These are phyloP conservation scores for Lordiphosa andalusiaca DNA, from an alignment of 2,888 invertebrate genomes.

Conservation along the genomic window DNA sequence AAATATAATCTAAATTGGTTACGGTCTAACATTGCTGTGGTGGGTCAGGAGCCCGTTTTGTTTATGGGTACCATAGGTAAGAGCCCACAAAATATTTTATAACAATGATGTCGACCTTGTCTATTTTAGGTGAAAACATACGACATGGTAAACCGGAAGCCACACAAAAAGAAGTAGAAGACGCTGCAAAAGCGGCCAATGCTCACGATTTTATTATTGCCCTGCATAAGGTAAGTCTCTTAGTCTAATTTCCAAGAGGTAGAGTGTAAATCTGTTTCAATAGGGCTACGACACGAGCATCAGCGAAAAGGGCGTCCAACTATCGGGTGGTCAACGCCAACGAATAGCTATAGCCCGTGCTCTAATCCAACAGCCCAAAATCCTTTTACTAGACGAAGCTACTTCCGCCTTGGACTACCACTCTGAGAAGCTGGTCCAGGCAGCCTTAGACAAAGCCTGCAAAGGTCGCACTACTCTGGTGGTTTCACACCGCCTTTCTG, in stretches of 20 bases:
- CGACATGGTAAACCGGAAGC: conserved; percentile 87
- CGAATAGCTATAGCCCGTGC: conserved; percentile 91
- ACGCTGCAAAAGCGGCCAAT: conserved; percentile 86
- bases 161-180: conserved; percentile 85
- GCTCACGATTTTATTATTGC: conserved; percentile 88
- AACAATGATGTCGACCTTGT: background rate
- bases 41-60: conserved; percentile 92
- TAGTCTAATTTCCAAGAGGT: too few relatives aligned
- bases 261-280: background rate
- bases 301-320: conserved; percentile 88
- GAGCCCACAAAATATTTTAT: background rate
- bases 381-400: conserved; percentile 89
- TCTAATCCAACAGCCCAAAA: conserved; percentile 86
- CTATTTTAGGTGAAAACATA: conserved; percentile 81
- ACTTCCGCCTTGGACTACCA: conserved; percentile 91
- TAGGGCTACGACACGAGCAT: conserved; percentile 89
- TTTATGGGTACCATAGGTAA: conserved; percentile 87
- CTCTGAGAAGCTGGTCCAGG: conserved; percentile 89
- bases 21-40: conserved; percentile 89
- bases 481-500: conserved; percentile 87
- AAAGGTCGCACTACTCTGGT: conserved; percentile 87
- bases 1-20: conserved; percentile 87
- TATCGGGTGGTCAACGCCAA: conserved; percentile 90
- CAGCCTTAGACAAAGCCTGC: conserved; percentile 88
- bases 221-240: conserved; percentile 83